Evolutionary conservation across 1,140 invertebrate genomes (phyloP).

Genomic region (Drosophila sturtevanti): DNA sequence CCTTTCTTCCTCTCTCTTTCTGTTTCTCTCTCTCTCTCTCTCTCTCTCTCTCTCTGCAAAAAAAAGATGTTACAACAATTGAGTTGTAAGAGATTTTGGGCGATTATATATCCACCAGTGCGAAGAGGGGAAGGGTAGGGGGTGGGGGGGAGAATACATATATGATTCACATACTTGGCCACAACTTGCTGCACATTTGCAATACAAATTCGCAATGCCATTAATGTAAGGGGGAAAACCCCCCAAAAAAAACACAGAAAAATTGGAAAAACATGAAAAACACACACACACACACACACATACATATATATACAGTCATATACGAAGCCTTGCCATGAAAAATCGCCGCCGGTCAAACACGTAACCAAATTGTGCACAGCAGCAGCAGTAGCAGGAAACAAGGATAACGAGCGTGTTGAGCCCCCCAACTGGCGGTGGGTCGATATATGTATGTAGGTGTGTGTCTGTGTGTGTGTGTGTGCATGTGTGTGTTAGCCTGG

Average conservation of each 20-base stretch:
- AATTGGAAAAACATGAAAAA: constrained; percentile 16
- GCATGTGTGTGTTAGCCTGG: constrained; percentile 39
- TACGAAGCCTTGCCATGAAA: constrained; percentile 62
- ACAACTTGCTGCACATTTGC: constrained; percentile 16
- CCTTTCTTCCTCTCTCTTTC: not conserved
- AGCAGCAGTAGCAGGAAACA: constrained; percentile 50
- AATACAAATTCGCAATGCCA: constrained; percentile 20
- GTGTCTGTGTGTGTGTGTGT: constrained; percentile 53
- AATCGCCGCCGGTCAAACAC: constrained; percentile 78
- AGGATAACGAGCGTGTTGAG: constrained; percentile 81
- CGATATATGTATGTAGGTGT: constrained; percentile 59
- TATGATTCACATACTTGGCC: constrained; percentile 1
- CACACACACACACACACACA: constrained; percentile 42
- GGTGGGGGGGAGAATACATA: too few species aligned
- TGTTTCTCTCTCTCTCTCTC: too few species aligned
- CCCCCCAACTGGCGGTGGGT: constrained; percentile 58
- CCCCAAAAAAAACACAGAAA: not conserved
- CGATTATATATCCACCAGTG: not conserved
- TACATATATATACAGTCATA: too few species aligned
- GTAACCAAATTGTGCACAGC: constrained; percentile 72
- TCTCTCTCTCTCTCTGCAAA: too few species aligned
- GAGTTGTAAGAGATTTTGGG: constrained; percentile 15
- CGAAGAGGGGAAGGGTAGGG: not conserved
- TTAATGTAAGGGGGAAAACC: constrained; percentile 13
- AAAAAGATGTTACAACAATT: constrained; percentile 8